These are phyloP conservation scores for Alca torda DNA, from an alignment of 2,797 vertebrate species.

Conservation along the genomic window DNA sequence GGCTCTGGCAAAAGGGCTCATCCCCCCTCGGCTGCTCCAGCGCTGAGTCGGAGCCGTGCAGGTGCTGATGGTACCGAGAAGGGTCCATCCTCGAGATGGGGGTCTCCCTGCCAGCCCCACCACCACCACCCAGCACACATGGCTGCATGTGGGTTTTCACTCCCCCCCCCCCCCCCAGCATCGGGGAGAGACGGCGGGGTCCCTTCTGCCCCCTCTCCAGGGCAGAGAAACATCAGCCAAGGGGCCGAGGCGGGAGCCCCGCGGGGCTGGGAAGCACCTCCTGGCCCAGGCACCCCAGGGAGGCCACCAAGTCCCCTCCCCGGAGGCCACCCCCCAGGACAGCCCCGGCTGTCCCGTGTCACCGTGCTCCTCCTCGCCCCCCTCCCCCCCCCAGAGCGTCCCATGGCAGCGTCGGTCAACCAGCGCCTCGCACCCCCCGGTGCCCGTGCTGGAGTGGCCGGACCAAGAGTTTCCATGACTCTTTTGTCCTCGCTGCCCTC, in stretches of 20 bases:
- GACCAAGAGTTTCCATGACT: fast-evolving
- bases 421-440: not conserved
- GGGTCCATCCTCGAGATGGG: fast-evolving
- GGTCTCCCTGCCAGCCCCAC: not conserved
- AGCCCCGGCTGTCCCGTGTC: fast-evolving
- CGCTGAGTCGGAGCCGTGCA: not conserved
- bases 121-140: fast-evolving
- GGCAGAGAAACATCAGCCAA: fast-evolving
- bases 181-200: fast-evolving
- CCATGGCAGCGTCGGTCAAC: not conserved
- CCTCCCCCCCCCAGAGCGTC: not conserved
- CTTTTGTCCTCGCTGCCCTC: not conserved
- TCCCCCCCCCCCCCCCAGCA: not conserved
- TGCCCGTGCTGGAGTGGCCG: fast-evolving
- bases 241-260: not conserved
- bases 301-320: not conserved
- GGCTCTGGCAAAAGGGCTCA: not conserved
- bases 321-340: not conserved
- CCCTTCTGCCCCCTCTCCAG: not conserved
- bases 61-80: not conserved
- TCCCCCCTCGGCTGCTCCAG: fast-evolving
- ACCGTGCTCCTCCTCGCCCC: fast-evolving
- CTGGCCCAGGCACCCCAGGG: fast-evolving
- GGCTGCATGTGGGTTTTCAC: not conserved
- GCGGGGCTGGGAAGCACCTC: not conserved